Percentiles rank a stretch among this genome's conserved stretches.
These are phyloP conservation scores for Trachelus stipa DNA, from an alignment of 2,888 invertebrate species.

Conservation along the genomic window DNA sequence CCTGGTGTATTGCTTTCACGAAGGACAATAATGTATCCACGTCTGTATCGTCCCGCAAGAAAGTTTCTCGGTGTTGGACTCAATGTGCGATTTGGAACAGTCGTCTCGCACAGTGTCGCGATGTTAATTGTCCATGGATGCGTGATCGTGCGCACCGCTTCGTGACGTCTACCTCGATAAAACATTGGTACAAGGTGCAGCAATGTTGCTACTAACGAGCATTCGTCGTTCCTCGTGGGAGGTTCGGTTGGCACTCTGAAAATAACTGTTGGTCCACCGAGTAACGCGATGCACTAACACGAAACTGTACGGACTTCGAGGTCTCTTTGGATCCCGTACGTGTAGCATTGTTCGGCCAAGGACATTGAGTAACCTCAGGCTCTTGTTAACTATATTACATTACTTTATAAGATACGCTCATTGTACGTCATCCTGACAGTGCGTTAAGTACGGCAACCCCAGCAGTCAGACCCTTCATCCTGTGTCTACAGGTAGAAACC, in stretches of 20 bases:
- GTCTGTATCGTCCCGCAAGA: neutral
- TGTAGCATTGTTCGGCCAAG: neutral
- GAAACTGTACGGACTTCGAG: neutral
- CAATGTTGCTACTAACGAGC: constrained; percentile 18
- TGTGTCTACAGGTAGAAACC: neutral
- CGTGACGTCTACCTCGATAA: constrained; percentile 45
- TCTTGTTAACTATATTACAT: neutral
- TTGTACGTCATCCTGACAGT: neutral
- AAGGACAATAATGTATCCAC: neutral
- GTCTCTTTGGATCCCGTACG: neutral
- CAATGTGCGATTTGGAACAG: neutral
- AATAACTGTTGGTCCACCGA: neutral
- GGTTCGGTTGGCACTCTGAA: neutral
- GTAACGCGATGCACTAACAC: neutral
- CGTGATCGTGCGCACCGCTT: constrained; percentile 36
- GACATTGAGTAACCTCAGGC: neutral
- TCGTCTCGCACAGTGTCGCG: neutral
- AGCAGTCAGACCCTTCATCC: neutral
- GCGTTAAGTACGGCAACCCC: neutral
- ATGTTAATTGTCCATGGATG: neutral
- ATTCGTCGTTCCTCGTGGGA: neutral
- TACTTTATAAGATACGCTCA: neutral
- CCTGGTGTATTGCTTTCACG: neutral
- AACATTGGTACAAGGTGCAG: constrained; percentile 29
- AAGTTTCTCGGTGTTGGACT: neutral